Conservation (phyloP, 30 jellyfish, hydroid and myxozoan species). For the Phacellophora camtschatica region DNA sequence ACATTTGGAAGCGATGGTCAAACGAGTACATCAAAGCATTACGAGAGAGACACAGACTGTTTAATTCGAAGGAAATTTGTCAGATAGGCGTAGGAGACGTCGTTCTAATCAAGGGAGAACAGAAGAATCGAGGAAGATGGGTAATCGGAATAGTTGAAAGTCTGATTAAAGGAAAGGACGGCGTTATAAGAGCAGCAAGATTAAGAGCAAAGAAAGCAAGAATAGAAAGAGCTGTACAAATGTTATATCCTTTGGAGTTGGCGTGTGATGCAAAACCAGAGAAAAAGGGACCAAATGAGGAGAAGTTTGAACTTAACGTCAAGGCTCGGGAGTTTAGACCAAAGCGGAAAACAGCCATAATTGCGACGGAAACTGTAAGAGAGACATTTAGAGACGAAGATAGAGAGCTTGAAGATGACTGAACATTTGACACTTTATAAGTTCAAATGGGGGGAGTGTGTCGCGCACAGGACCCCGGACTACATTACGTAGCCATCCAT, state of each 20-base stretch:
- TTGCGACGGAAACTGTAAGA: neutral
- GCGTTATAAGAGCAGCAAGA: slow-evolving; percentile 30
- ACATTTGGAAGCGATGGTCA: slow-evolving; percentile 28
- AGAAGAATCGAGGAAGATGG: slow-evolving; percentile 16
- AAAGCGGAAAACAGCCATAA: neutral
- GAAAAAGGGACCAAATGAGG: neutral
- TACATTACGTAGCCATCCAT: too few species aligned
- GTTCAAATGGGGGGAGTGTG: neutral
- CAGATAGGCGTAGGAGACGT: slow-evolving; percentile 31
- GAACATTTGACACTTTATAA: neutral
- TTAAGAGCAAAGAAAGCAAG: slow-evolving; percentile 21
- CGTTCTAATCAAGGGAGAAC: slow-evolving; percentile 36
- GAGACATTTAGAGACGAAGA: neutral
- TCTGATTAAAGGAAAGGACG: slow-evolving; percentile 18
- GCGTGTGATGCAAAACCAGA: neutral
- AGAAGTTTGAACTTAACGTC: neutral
- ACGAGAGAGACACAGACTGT: slow-evolving; percentile 21
- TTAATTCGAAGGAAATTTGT: neutral
- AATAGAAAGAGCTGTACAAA: slow-evolving; percentile 34
- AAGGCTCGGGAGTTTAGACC: neutral
- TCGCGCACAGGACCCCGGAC: too few species aligned
- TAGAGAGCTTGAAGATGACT: neutral
- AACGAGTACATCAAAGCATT: neutral
- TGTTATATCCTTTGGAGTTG: neutral
- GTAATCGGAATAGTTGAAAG: slow-evolving; percentile 15